Evolutionary conservation across 1,140 invertebrate genomes (phyloP).

Genomic region (Drosophila orosa): DNA sequence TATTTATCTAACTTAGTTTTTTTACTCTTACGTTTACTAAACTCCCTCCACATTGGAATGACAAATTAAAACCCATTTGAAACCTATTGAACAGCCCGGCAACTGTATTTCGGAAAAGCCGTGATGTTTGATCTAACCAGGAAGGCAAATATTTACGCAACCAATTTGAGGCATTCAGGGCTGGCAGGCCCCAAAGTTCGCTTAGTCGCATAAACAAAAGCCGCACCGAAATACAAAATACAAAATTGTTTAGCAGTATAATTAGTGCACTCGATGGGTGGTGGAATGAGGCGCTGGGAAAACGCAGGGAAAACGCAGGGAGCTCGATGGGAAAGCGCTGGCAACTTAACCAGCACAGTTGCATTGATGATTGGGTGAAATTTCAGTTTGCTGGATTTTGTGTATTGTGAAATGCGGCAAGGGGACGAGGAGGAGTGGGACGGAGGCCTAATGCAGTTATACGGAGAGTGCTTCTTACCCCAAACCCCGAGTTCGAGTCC

Average conservation of each 20-base stretch:
- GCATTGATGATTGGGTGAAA: slow-evolving; percentile 36
- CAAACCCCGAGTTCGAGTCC: not conserved
- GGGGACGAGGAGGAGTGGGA: not conserved
- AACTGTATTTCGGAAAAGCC: not conserved
- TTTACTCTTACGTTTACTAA: not conserved
- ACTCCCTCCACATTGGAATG: not conserved
- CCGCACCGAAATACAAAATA: slow-evolving; percentile 55
- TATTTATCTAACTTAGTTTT: not conserved
- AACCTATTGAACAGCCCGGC: not conserved
- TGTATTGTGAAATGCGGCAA: not conserved
- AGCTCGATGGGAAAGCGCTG: not conserved
- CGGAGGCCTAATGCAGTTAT: slow-evolving; percentile 24
- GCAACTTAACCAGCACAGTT: slow-evolving; percentile 17
- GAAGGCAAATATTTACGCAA: slow-evolving; percentile 50
- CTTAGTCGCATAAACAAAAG: slow-evolving; percentile 55
- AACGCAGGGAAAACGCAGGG: not conserved
- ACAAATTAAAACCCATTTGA: not conserved
- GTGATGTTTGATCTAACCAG: slow-evolving; percentile 5
- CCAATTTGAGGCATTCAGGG: slow-evolving; percentile 50
- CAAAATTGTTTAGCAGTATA: slow-evolving; percentile 64
- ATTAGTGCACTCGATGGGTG: slow-evolving; percentile 63
- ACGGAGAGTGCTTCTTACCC: slow-evolving; percentile 30
- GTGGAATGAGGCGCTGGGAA: not conserved
- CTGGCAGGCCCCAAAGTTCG: slow-evolving; percentile 26
- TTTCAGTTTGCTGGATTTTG: slow-evolving; percentile 34